A percentile compares a stretch with the other conserved stretches of the same genome.
These are phyloP conservation scores for Hydrochoerus hydrochaeris DNA, from an alignment of 2,113 vertebrate species.

Conservation along the genomic window DNA sequence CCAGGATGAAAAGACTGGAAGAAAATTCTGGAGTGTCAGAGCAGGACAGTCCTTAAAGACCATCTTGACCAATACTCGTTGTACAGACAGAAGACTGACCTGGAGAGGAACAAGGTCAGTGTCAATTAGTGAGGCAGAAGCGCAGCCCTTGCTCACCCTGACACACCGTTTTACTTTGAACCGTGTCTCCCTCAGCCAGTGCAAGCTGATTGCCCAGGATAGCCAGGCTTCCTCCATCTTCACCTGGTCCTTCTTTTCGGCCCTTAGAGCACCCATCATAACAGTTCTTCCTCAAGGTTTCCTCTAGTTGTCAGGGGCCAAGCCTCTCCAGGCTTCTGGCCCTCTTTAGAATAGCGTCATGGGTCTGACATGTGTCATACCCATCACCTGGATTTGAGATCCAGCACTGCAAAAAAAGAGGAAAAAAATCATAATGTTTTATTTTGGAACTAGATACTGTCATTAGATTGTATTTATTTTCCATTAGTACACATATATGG, in stretches of 20 bases:
- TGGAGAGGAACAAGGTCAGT: neutral
- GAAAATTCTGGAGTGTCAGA: neutral
- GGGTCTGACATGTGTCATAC: no score
- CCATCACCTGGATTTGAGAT: neutral
- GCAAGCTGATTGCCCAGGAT: neutral
- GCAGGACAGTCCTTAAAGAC: neutral
- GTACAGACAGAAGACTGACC: neutral
- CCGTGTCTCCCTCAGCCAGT: neutral
- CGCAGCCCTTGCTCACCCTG: neutral
- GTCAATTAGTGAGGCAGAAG: neutral
- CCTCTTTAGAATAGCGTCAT: neutral
- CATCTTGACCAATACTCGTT: neutral
- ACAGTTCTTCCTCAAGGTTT: neutral
- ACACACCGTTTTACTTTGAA: neutral
- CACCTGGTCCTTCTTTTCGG: neutral
- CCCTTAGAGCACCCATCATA: neutral
- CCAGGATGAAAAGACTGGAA: neutral
- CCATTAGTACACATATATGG: neutral
- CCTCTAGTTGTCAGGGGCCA: neutral
- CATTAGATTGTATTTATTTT: slow-evolving; percentile 15
- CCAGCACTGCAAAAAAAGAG: neutral
- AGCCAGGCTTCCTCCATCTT: neutral
- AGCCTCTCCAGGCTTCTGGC: neutral
- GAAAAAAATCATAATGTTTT: neutral
- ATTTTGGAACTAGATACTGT: neutral